Evolutionary conservation across 2,113 vertebrate genomes (phyloP).

Genomic region (Strix aluco): DNA sequence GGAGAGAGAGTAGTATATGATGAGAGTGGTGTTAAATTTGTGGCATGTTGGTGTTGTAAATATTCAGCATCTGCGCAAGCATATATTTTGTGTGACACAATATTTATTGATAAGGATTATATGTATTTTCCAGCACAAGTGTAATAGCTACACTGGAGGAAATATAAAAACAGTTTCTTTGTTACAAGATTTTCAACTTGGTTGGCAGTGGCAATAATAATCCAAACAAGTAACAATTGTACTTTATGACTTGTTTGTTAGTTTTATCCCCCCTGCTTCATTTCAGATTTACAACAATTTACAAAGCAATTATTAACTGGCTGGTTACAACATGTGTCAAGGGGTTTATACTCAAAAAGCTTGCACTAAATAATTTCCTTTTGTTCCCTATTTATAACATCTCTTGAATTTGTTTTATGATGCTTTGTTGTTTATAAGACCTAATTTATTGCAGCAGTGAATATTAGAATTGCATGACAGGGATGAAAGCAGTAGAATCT

Average conservation of each 20-base stretch:
- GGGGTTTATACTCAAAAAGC: background rate
- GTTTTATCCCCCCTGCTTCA: constrained; percentile 35
- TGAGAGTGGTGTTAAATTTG: background rate
- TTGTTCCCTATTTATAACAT: constrained; percentile 4
- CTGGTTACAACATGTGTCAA: constrained; percentile 2
- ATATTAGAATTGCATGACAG: background rate
- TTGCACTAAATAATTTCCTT: background rate
- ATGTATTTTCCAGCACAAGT: background rate
- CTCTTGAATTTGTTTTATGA: constrained; percentile 37
- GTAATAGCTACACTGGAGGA: background rate
- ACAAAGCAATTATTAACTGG: constrained; percentile 53
- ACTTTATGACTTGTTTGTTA: constrained; percentile 35
- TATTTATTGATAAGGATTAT: background rate
- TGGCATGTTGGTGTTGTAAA: background rate
- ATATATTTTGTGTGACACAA: background rate
- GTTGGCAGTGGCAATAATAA: background rate
- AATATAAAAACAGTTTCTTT: background rate
- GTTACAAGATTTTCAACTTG: background rate
- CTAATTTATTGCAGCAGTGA: constrained; percentile 42
- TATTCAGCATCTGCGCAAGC: background rate
- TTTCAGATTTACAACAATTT: constrained; percentile 44
- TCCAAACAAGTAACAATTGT: background rate
- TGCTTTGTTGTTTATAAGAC: constrained; percentile 5
- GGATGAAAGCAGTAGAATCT: background rate
- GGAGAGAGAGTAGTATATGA: background rate